A percentile compares a stretch with the other conserved stretches of the same genome.
These are phyloP conservation scores for Mesoligia furuncula DNA, from an alignment of 2,888 invertebrate species.

Conservation along the genomic window DNA sequence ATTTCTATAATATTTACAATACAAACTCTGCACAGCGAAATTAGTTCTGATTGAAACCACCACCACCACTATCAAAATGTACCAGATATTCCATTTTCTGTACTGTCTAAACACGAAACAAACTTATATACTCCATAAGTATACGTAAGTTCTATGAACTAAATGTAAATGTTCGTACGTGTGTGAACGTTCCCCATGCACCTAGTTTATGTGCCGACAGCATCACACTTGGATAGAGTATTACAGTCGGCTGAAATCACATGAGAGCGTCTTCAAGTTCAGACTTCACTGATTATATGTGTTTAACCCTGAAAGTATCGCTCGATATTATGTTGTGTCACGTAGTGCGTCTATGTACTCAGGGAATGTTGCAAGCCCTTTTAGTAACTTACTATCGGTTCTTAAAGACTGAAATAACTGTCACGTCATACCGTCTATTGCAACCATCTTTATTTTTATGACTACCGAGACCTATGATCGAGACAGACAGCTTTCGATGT, in stretches of 20 bases:
- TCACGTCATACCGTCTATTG: background rate
- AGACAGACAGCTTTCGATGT: background rate
- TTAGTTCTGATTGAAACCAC: background rate
- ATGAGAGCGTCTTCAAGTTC: background rate
- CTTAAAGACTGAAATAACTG: background rate
- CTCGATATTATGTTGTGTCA: background rate
- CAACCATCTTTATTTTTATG: background rate
- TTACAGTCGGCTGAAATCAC: slow-evolving; percentile 21
- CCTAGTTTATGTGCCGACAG: slow-evolving; percentile 15
- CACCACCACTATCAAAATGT: slow-evolving; percentile 1
- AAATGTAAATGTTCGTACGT: background rate
- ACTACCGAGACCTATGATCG: too few species aligned
- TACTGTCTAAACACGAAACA: slow-evolving; percentile 17
- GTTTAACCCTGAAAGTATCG: slow-evolving; percentile 10
- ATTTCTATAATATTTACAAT: background rate
- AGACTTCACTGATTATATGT: background rate
- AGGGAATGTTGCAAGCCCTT: background rate
- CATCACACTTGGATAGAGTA: slow-evolving; percentile 12
- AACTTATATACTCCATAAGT: background rate
- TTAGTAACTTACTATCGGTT: background rate
- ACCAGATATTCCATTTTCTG: slow-evolving; percentile 5
- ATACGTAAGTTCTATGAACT: slow-evolving; percentile 2
- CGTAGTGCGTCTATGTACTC: background rate
- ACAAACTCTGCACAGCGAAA: slow-evolving; percentile 5
- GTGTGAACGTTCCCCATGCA: slow-evolving; percentile 12